Evolutionary conservation across 2,888 invertebrate genomes (phyloP).

Genomic region (Dusona sp.): DNA sequence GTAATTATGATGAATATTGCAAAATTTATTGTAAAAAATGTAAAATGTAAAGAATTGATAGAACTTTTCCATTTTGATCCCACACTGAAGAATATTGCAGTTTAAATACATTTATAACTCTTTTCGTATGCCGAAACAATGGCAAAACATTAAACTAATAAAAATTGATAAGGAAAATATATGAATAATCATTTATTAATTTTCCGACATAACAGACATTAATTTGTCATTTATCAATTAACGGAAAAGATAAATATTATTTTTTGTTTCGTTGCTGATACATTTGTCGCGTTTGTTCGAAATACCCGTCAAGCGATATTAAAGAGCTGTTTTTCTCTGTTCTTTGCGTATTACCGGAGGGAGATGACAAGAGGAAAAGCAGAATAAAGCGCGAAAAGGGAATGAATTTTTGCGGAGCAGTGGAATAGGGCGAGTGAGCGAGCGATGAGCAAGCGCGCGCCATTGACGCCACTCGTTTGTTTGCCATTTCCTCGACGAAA

Average conservation of each 20-base stretch:
- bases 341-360: conserved; percentile 13
- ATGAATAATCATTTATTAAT: no score
- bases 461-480: conserved; percentile 81
- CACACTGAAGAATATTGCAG: no score
- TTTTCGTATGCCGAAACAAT: no score
- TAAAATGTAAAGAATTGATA: no score
- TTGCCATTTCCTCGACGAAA: conserved; percentile 83
- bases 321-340: conserved; percentile 42
- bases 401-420: conserved; percentile 55
- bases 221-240: not conserved
- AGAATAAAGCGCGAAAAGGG: conserved; percentile 42
- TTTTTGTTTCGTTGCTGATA: conserved; percentile 6
- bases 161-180: no score
- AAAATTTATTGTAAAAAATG: no score
- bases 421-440: conserved; percentile 58
- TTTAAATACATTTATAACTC: no score
- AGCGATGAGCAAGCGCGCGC: conserved; percentile 65
- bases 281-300: conserved; percentile 21
- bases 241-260: not conserved
- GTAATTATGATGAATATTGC: no score
- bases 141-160: no score
- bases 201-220: not conserved
- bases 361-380: conserved; percentile 7
- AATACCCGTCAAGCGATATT: conserved; percentile 44
- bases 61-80: no score